Evolutionary conservation across 2,888 invertebrate species (phyloP).

Genomic region (Ischnura elegans): DNA sequence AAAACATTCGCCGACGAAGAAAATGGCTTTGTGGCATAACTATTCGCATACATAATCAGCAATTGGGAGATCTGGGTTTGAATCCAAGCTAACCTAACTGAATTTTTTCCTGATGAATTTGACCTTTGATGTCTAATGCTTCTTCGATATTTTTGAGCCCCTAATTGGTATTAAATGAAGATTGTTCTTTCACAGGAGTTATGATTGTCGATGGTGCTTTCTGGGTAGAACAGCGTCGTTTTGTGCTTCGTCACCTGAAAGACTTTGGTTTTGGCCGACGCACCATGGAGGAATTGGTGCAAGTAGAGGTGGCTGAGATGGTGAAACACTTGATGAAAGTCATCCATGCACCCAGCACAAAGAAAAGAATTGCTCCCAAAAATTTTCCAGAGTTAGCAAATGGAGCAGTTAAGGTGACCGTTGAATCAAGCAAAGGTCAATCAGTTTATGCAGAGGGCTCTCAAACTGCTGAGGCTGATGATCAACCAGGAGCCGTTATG

Average conservation of each 20-base stretch:
- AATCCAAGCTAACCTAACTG: too few species aligned
- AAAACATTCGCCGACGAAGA: too few species aligned
- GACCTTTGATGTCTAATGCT: too few species aligned
- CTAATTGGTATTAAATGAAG: background rate
- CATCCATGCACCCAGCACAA: background rate
- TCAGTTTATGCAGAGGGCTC: background rate
- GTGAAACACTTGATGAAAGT: constrained; percentile 79
- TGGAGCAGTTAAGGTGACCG: background rate
- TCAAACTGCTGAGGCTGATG: background rate
- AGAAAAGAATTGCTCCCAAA: background rate
- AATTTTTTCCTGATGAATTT: too few species aligned
- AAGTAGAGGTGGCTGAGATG: constrained; percentile 85
- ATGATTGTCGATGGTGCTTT: constrained; percentile 86
- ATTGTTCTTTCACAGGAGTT: constrained; percentile 78
- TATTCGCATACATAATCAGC: too few species aligned
- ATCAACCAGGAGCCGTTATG: constrained; percentile 77
- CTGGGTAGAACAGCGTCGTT: constrained; percentile 89
- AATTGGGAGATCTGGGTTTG: too few species aligned
- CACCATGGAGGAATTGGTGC: constrained; percentile 87
- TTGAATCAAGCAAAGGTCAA: background rate
- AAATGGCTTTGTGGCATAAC: too few species aligned
- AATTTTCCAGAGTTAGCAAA: background rate
- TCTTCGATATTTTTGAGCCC: too few species aligned
- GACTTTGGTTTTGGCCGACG: constrained; percentile 91
- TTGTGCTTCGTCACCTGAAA: constrained; percentile 87